Evolutionary conservation across 2,797 vertebrate genomes (phyloP), one percentile per base, ranked within the genome.

Genomic region (Poecilia wingei): DNA sequence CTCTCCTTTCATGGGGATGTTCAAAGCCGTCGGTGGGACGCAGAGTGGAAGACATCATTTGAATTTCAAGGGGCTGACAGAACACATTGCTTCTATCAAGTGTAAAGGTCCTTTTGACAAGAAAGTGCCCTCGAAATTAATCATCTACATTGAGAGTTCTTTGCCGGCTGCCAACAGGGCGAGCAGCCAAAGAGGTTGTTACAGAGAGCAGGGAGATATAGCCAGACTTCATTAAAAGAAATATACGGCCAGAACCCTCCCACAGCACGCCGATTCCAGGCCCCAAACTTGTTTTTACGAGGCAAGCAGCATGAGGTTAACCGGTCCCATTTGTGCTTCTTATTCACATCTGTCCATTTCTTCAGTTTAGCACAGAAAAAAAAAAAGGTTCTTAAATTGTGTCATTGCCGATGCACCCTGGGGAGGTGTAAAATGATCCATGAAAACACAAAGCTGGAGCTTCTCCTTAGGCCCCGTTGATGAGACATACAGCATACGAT

Each of bases 11-110:
- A 89, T 89, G 76, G 88, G 88, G 79, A 87, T 79, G 86, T 94
- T 91, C 87, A 92, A 92, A 91, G 81, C 80, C 66, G 45, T 92
- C 90, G 81, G 84, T 77, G 87, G 80, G 87, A 88, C 89, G 87
- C 89, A 83, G 87, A 92, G 86, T 83, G 69, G 88, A 88, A 93
- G 84, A 82, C 85, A 73, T 83, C 82, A 93, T 95, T 95, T 94
- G 90, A 94, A 94, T 94, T 93, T 94, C 90, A 94, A 95, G 94
- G 91, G 82, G 71, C 84, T 91, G 91, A 93, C 91, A 89, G 82
- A 92, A 82, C 79, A 81, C 78, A 59, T 88, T 82, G 89, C 85
- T 74, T 88, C 84, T 82, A 80, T 93, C 87, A 83, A 20, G 72
- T 82, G 81, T 77, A 89, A 88, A 91, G 87, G 90, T 90, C 86